Evolutionary conservation across 2,113 vertebrate genomes (phyloP).

Genomic region (Colaptes auratus): DNA sequence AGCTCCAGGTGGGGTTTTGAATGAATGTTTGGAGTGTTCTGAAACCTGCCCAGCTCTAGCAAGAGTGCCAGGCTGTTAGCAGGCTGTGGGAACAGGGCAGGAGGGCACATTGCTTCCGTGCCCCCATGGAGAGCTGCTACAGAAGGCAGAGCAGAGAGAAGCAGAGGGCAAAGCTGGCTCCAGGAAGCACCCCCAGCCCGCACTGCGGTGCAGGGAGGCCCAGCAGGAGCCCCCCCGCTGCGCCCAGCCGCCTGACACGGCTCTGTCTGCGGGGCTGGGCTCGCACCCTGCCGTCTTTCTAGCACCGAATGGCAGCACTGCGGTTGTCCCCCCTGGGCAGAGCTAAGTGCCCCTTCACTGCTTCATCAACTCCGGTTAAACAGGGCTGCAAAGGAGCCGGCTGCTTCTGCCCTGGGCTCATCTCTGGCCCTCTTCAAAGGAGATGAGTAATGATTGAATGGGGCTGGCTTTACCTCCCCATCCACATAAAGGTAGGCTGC

Average conservation of each 20-base stretch:
- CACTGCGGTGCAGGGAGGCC: background rate
- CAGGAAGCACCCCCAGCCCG: background rate
- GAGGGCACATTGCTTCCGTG: background rate
- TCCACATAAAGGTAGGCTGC: constrained; percentile 3
- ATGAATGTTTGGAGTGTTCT: background rate
- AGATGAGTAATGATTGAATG: constrained; percentile 43
- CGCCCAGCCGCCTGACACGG: background rate
- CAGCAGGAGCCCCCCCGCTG: background rate
- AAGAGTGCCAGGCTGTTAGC: background rate
- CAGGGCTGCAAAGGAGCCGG: constrained; percentile 14
- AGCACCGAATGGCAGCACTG: background rate
- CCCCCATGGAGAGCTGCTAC: background rate
- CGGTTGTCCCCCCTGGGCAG: constrained; percentile 13
- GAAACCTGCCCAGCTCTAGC: background rate
- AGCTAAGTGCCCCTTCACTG: constrained; percentile 1
- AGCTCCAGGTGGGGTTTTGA: no score
- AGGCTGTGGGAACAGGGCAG: background rate
- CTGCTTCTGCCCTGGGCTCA: constrained; percentile 18
- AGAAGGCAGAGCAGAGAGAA: background rate
- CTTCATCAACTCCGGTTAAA: constrained; percentile 36
- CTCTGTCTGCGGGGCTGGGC: background rate
- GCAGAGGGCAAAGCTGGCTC: background rate
- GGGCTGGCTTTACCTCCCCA: constrained; percentile 36
- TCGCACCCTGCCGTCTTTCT: background rate
- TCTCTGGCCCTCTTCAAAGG: constrained; percentile 23